phyloP scores from a whole-genome alignment of 35 echinoderm and acorn worm genomes.

The Ophiothrix spiculata region DNA sequence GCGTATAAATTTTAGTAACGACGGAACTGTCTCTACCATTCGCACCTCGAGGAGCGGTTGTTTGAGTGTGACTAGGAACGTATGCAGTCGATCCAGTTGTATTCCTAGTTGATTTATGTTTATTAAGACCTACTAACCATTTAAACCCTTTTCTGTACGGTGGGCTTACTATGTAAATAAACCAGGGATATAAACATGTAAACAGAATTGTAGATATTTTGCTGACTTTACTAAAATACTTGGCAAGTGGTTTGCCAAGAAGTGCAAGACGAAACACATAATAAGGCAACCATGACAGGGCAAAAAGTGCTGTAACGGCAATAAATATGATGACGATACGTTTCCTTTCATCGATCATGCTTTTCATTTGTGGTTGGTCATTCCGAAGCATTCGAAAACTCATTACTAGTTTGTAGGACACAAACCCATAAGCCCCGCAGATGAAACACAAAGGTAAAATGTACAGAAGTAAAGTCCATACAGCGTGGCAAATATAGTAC shows the following conservation, averaged over 20 bases:
- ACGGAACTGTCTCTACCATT: no score
- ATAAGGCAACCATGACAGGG: background rate
- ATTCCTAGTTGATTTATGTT: no score
- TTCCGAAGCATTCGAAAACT: background rate
- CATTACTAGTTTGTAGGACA: background rate
- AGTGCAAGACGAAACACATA: background rate
- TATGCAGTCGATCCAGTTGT: no score
- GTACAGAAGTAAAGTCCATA: background rate
- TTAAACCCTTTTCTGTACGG: background rate
- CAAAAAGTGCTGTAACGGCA: background rate
- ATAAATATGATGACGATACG: background rate
- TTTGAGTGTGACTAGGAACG: no score
- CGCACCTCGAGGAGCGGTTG: no score
- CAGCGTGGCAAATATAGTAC: background rate
- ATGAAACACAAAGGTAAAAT: background rate
- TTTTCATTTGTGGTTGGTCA: background rate
- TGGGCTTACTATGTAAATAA: background rate
- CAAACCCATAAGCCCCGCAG: background rate
- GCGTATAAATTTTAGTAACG: no score
- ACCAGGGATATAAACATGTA: background rate
- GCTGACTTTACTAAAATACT: background rate
- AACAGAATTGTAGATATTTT: background rate
- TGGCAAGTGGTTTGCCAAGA: background rate
- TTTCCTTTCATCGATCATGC: background rate
- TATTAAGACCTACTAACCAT: no score